Base-by-base conservation (phyloP, 2,797 vertebrate genomes). In the Gambusia yucatana region DNA sequence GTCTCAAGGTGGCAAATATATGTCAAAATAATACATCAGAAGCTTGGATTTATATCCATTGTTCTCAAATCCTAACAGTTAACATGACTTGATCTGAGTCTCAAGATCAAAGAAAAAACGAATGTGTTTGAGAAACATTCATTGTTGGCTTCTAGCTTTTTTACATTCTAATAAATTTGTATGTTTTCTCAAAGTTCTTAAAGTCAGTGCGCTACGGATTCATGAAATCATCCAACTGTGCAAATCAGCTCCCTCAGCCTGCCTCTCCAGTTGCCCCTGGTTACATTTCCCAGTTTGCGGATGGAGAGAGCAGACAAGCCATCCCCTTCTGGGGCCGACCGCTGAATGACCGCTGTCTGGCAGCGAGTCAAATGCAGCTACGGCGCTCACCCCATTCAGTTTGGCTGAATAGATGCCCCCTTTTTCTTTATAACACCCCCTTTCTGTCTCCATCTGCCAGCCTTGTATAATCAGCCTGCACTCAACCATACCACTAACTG, bases 291-390 rank as follows among this genome's bases (percentile, higher is more conserved):
- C 85, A 84, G 82, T 91, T 80, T 82, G 82, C 87, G 83, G 75
- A 84, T 46, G 67, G 47, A 77, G 72, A 71, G n/a, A 87, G 89
- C 75, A 78, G 86, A 80, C 90, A 70, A 78, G 75, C 91, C 75
- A 71, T 85, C 82, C 87, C 87, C 87, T 90, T 92, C 88, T 89
- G 90, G 91, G 90, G 94, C 91, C 87, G 88, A 96, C 94, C 57
- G 78, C 89, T 94, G 92, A 95, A 95, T 94, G 92, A 91, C 90
- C 83, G 75, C 91, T 87, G 91, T 88, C 88, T 93, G 93, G 92
- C 93, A 2, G 78, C 61, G 89, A 93, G 92, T 93, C 94, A 93
- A 89, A 93, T 79, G 85, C 90, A 91, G 87, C 83, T 86, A 81
- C 90, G 88, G 87, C 74, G 73, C 86, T 93, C 85, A 86, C 81